Base-by-base conservation (phyloP, 2,888 invertebrate species). In the Trimorus sp. region DNA sequence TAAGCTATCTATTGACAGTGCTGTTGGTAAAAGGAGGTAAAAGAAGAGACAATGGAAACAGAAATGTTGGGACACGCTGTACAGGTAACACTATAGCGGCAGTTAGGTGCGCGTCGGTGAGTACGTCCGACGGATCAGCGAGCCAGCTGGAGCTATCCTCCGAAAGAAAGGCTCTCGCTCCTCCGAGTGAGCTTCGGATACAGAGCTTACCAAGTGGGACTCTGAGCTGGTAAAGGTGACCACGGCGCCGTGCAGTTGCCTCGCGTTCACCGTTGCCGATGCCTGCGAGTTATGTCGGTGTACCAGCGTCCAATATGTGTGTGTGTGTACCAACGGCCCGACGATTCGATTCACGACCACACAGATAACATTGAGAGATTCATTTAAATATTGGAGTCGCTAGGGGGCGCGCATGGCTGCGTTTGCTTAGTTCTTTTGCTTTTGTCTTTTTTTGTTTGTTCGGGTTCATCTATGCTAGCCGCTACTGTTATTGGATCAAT, bases 221-320 rank as follows among this genome's bases (percentile, higher is more conserved):
- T 94, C 93, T 83, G 93, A 92, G 79, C 94, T 94, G 86, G 93
- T 93, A 92, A 94, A 94, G 85, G 94, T 94, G 87, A 94, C 92
- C 88, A 89, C 88, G 88, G 89, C 89, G 89, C 91, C 91, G 89
- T 91, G 91, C 83, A 91, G 91, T 88, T 90, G 90, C 88, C 89
- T 90, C 82, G 86, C 85, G 85, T 86, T 89, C 88, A 90, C 85
- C 81, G 86, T 87, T 84, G 89, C 88, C 85, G 90, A 84, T 59
- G 81, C 83, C 86, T 82, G 84, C 58, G 84, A 79, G 81, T 74
- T 66, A 75, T 65, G 82, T 75, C 65, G 82, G 68, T 79, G 82
- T 84, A 87, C 80, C 85, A 85, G 84, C 84, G 85, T 86, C 87
- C 88, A 87, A 85, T 84, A 80, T 83, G 79, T 12, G 45, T 84